Evolutionary conservation across 2,888 invertebrate genomes (phyloP), one percentile per base, ranked within the genome.

Genomic region (Psylliodes chrysocephalus): DNA sequence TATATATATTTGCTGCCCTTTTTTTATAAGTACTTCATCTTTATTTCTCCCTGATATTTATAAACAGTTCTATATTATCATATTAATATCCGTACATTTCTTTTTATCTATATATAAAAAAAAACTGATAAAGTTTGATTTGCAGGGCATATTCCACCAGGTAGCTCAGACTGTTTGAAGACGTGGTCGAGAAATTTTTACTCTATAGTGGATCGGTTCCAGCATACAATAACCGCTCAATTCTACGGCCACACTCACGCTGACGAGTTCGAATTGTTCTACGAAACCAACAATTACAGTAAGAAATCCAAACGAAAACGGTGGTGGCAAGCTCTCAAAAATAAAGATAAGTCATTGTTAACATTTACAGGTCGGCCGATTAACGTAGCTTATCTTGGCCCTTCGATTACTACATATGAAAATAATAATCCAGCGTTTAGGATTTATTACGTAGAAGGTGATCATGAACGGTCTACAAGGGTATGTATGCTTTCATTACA

Each of bases 171-270:
- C 81, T 97, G 97, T 77, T 84, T 97, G 60, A 94, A 95, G 84
- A 91, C 95, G 4, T 98, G 97, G 96, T 96, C 96, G 6, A 89
- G 92, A 70, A 98, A 97, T 82, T 95, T 93, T 81, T 94, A 95
- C 77, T 88, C 90, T 46, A 94, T 95, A 59, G 88, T 95, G 57
- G 91, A 94, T 71, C 87, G 95, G 72, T 97, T 93, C 79, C 94
- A 95, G 81, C 87, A 90, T 54, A 96, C 95, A 0, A 92, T 96
- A 64, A 88, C 90, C 2, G 94, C 93, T 1, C 96, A 96, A 82
- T 96, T 96, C 83, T 93, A 91, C 75, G 97, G 96, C 0, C 96
- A 96, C 78, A 95, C 95, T 8, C 96, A 97, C 83, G 93, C 86
- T 73, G 96, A 96, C 82, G 95, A 96, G 81, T 95, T 96, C 79